Conservation (phyloP, 2,113 vertebrate species). For the Charadrius vociferus region DNA sequence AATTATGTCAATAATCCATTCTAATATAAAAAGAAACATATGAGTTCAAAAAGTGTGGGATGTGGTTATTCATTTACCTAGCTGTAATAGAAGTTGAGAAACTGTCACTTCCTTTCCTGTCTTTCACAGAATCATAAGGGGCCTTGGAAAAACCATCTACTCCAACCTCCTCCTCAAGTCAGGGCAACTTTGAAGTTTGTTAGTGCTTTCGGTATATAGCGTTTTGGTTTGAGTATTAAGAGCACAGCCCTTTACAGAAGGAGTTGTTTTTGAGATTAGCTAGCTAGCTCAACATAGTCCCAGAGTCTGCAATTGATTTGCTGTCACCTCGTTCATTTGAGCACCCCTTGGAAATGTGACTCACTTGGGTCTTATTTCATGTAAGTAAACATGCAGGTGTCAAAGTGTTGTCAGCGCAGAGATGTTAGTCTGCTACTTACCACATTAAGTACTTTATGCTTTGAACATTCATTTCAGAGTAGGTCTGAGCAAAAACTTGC, state of each 20-base stretch:
- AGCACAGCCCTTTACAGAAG: background rate
- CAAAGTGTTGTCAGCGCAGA: background rate
- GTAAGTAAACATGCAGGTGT: background rate
- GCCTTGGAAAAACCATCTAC: background rate
- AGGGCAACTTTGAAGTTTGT: background rate
- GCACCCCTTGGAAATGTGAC: background rate
- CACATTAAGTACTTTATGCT: background rate
- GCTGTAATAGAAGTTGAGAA: constrained; percentile 29
- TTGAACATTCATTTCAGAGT: background rate
- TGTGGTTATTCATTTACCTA: constrained; percentile 37
- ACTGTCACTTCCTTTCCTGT: constrained; percentile 12
- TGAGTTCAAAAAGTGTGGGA: constrained; percentile 38
- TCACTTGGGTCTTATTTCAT: background rate
- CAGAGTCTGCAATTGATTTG: background rate
- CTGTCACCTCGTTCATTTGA: background rate
- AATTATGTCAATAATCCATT: constrained; percentile 30
- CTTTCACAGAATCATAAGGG: background rate
- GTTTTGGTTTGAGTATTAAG: background rate
- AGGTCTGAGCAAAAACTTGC: background rate
- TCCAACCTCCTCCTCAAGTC: constrained; percentile 12
- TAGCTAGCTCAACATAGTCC: background rate
- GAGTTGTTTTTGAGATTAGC: background rate
- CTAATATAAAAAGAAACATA: constrained; percentile 30
- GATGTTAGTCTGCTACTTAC: background rate
- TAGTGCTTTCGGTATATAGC: background rate